These are phyloP conservation scores for Tympanoctomys barrerae DNA, from an alignment of 2,797 vertebrate genomes.

Conservation along the genomic window DNA sequence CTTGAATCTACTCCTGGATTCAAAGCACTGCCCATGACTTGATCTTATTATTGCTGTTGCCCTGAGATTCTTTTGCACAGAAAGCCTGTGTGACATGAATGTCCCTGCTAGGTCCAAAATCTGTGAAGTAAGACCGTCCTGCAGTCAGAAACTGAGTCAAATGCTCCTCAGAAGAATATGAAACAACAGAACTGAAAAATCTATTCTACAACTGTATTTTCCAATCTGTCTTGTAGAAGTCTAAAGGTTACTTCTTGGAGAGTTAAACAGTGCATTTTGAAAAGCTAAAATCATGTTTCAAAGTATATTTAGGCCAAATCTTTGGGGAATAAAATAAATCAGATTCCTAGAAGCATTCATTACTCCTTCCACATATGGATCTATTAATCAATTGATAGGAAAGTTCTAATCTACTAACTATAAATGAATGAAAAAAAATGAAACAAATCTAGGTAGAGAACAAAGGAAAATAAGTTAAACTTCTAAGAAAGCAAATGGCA, in stretches of 20 bases:
- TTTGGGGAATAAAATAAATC: slow-evolving; percentile 10
- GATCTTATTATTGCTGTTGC: neutral
- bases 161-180: neutral
- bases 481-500: slow-evolving; percentile 43
- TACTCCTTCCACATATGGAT: neutral
- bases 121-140: neutral
- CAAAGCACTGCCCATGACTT: too few species aligned
- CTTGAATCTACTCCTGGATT: neutral
- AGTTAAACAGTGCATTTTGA: slow-evolving; percentile 17
- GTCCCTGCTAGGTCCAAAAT: neutral
- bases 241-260: neutral
- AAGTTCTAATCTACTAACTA: neutral
- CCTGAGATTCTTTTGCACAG: neutral
- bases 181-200: neutral
- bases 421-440: slow-evolving; percentile 23
- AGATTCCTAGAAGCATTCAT: slow-evolving; percentile 40
- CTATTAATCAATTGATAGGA: neutral
- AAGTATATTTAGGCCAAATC: slow-evolving; percentile 36
- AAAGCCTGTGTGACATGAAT: neutral
- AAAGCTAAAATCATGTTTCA: slow-evolving; percentile 14
- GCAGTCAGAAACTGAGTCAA: neutral
- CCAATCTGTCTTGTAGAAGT: neutral
- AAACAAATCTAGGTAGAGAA: neutral
- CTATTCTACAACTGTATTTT: neutral
- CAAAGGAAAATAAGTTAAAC: slow-evolving; percentile 64